phyloP scores from a whole-genome alignment of 1,140 invertebrate genomes.

The Drosophila parvula region DNA sequence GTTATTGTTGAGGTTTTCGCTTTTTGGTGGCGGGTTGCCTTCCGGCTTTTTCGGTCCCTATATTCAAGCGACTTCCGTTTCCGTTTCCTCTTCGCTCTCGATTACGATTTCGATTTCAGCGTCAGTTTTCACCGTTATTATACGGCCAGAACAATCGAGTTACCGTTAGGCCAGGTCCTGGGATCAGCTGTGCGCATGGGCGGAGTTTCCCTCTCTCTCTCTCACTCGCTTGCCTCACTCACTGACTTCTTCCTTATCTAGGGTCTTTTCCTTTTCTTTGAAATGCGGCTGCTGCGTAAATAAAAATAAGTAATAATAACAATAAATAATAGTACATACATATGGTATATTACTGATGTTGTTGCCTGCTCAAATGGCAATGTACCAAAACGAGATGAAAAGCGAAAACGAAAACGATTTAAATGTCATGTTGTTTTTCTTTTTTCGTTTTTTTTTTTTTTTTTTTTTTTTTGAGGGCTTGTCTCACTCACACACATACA shows the following conservation, averaged over 20 bases:
- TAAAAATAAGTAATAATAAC: conserved; percentile 51
- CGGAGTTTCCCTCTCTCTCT: conserved; percentile 9
- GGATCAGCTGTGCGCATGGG: conserved; percentile 48
- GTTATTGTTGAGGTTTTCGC: conserved; percentile 4
- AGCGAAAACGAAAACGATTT: conserved; percentile 33
- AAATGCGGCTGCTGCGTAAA: conserved; percentile 42
- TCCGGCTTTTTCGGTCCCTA: neutral
- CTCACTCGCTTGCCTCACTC: neutral
- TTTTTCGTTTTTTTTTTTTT: conserved; percentile 41
- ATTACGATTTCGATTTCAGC: conserved; percentile 14
- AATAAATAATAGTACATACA: conserved; percentile 50
- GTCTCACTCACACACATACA: conserved; percentile 29
- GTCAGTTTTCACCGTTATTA: neutral
- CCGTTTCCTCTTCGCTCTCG: conserved; percentile 8
- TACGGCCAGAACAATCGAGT: conserved; percentile 7
- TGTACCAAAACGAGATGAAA: conserved; percentile 67
- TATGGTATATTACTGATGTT: conserved; percentile 13
- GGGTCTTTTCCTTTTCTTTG: conserved; percentile 5
- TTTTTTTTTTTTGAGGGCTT: conserved; percentile 52
- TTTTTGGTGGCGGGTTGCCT: conserved; percentile 9
- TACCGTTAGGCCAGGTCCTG: conserved; percentile 38
- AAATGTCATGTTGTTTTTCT: conserved; percentile 20
- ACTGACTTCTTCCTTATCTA: neutral
- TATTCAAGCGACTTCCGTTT: conserved; percentile 22
- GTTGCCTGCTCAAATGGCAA: conserved; percentile 49